These are phyloP conservation scores for Lochmaea crataegi DNA, from an alignment of 2,888 invertebrate genomes.

Conservation along the genomic window DNA sequence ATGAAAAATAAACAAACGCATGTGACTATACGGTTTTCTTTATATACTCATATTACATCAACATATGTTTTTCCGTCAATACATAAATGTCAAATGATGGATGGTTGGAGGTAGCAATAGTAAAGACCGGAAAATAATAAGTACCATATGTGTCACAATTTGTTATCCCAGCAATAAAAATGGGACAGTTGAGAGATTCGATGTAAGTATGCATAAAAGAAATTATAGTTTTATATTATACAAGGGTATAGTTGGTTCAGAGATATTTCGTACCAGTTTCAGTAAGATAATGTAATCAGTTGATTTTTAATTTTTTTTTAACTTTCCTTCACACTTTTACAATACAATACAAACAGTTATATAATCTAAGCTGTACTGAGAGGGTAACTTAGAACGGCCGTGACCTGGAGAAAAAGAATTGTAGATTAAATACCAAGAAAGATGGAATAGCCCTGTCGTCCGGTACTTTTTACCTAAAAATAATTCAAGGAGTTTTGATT, in stretches of 20 bases:
- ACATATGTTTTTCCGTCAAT: slow-evolving; percentile 20
- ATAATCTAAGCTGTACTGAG: too few species aligned
- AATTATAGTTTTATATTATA: not conserved
- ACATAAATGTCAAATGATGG: not conserved
- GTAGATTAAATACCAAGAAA: too few species aligned
- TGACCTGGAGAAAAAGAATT: too few species aligned
- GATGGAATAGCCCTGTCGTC: too few species aligned
- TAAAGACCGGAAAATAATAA: slow-evolving; percentile 2
- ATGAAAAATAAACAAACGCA: slow-evolving; percentile 21
- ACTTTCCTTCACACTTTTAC: too few species aligned
- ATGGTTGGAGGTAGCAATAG: not conserved
- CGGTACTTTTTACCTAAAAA: too few species aligned
- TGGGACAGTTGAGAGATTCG: not conserved
- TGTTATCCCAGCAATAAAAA: not conserved
- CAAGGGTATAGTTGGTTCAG: not conserved
- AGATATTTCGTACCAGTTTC: too few species aligned
- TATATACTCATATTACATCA: slow-evolving; percentile 20
- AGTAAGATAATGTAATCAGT: too few species aligned
- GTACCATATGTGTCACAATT: not conserved
- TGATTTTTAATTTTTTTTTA: too few species aligned
- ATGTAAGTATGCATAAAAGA: not conserved
- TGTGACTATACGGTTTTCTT: slow-evolving; percentile 6
- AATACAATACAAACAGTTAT: too few species aligned
- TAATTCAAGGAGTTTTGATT: too few species aligned
- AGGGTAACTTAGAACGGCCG: too few species aligned